Percentiles rank a stretch among this genome's conserved stretches.
phyloP scores from a whole-genome alignment of 2,888 invertebrate genomes.

The Leptura quadrifasciata region DNA sequence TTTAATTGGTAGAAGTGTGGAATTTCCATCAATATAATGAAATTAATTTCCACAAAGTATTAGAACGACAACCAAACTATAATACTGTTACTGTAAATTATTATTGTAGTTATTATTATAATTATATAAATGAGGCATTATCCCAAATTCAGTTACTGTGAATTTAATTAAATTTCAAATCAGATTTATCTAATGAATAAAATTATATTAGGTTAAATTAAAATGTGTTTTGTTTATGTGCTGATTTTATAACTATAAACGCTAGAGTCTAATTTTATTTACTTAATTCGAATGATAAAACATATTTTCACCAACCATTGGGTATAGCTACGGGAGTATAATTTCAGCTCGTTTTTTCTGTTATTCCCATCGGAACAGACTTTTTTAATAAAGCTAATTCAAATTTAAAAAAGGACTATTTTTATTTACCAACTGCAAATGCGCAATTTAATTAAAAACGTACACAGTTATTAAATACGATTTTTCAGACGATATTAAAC shows the following conservation, averaged over 20 bases:
- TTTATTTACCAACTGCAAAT: slow-evolving; percentile 39
- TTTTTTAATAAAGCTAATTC: slow-evolving; percentile 38
- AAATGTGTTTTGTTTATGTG: slow-evolving; percentile 10
- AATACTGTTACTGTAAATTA: slow-evolving; percentile 37
- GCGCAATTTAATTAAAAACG: slow-evolving; percentile 45
- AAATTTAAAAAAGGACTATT: slow-evolving; percentile 38
- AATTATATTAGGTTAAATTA: slow-evolving; percentile 20
- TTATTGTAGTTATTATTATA: slow-evolving; percentile 39
- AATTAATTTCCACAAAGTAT: slow-evolving; percentile 42
- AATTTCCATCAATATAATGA: slow-evolving; percentile 39
- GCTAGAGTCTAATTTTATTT: slow-evolving; percentile 10
- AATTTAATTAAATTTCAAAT: slow-evolving; percentile 40
- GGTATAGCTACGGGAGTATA: background rate
- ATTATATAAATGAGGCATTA: slow-evolving; percentile 42
- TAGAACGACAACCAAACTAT: slow-evolving; percentile 31
- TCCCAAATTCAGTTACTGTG: slow-evolving; percentile 15
- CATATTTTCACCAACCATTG: slow-evolving; percentile 5
- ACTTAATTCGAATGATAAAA: slow-evolving; percentile 6
- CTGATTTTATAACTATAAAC: slow-evolving; percentile 5
- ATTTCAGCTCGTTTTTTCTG: slow-evolving; percentile 17
- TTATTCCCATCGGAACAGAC: slow-evolving; percentile 20
- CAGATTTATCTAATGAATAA: slow-evolving; percentile 35
- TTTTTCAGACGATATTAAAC: slow-evolving; percentile 32
- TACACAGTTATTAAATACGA: slow-evolving; percentile 28
- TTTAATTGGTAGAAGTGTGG: slow-evolving; percentile 32